phyloP scores from a whole-genome alignment of 2,888 invertebrate genomes.

The Pemphredon lugubris region DNA sequence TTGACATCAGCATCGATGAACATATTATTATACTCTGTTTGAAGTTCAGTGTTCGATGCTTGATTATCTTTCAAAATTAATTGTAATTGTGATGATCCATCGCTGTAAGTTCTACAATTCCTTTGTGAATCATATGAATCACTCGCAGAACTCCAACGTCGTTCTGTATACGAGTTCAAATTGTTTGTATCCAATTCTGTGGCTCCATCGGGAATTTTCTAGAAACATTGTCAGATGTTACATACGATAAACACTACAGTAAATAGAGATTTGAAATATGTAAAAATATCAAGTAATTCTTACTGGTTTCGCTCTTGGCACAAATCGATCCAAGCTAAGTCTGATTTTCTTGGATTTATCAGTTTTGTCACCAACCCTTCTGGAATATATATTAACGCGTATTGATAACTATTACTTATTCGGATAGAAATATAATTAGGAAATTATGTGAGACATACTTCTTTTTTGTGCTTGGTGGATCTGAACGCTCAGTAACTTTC shows the following conservation, averaged over 20 bases:
- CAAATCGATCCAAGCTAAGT: constrained; percentile 76
- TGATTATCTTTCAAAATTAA: constrained; percentile 64
- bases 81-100: constrained; percentile 52
- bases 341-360: constrained; percentile 76
- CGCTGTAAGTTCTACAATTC: constrained; percentile 62
- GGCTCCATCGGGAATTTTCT: constrained; percentile 67
- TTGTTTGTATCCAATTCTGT: constrained; percentile 62
- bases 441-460: constrained; percentile 82
- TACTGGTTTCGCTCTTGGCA: constrained; percentile 72
- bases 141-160: constrained; percentile 83
- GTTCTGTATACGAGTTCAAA: constrained; percentile 78
- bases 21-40: constrained; percentile 69
- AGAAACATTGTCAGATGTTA: constrained; percentile 30
- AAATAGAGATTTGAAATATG: not conserved
- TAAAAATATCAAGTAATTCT: constrained; percentile 6
- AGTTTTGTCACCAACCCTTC: constrained; percentile 68
- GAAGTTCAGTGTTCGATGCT: constrained; percentile 57
- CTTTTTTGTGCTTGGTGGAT: constrained; percentile 86
- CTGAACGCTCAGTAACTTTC: constrained; percentile 83
- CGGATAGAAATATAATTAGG: no score
- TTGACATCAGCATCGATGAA: constrained; percentile 77
- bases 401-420: not conserved
- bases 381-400: constrained; percentile 47
- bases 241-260: not conserved
- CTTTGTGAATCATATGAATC: constrained; percentile 75